Conservation (phyloP, 2,113 vertebrate species). For the Pygoscelis adeliae region DNA sequence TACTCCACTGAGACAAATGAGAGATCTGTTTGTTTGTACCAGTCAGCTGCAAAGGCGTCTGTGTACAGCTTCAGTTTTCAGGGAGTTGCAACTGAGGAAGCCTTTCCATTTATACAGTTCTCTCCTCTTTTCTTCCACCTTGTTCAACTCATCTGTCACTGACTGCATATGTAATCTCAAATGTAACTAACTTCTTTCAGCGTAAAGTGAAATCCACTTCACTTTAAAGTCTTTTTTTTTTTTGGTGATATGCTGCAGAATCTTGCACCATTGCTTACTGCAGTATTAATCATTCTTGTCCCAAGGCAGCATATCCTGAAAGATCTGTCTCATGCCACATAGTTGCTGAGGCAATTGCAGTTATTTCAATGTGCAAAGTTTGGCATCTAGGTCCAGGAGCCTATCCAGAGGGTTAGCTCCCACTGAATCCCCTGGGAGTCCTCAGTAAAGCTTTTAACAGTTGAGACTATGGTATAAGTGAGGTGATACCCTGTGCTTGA, state of each 20-base stretch:
- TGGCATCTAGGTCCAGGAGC: neutral
- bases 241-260: neutral
- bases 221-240: neutral
- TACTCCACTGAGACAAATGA: neutral
- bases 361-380: neutral
- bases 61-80: neutral
- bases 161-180: neutral
- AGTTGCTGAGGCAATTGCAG: neutral
- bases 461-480: neutral
- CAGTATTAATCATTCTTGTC: slow-evolving; percentile 29
- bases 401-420: neutral
- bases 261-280: neutral
- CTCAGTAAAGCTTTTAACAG: neutral
- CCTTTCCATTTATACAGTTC: neutral
- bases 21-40: neutral
- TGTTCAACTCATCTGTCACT: neutral
- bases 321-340: neutral
- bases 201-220: neutral
- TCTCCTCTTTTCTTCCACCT: neutral
- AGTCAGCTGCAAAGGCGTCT: neutral
- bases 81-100: neutral
- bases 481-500: neutral
- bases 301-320: neutral
- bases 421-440: neutral
- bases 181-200: neutral